Base-by-base conservation (phyloP, 2,888 invertebrate genomes). In the Pantelozetes paolii region DNA sequence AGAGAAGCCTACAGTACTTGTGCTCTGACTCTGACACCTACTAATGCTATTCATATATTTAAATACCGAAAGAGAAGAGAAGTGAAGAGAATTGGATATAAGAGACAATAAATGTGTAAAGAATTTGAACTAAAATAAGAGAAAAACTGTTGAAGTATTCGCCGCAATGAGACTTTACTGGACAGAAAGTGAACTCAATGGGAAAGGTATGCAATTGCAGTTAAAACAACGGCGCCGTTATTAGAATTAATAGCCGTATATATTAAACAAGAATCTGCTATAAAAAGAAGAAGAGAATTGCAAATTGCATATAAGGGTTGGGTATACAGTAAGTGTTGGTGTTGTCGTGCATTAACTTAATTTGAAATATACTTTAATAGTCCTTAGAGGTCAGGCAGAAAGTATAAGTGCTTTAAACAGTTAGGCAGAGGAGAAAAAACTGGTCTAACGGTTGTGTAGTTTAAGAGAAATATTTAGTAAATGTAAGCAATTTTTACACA, bases 321-420 rank as follows among this genome's bases (percentile, higher is more conserved):
- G n/a, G n/a, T n/a, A n/a, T n/a, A n/a, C n/a, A n/a, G n/a, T n/a
- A n/a, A n/a, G n/a, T n/a, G n/a, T 64, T 64, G 62, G 62, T 64
- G 62, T 64, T 64, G 62, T 69, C 42, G 26, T 69, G 45, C 69
- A 69, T 69, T 69, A 69, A 69, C 42, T 69, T 69, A 69, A 69
- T 69, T 69, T 69, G 45, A 69, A 64, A 64, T 64, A 64, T 64
- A 64, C 62, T 64, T 59, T 64, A 64, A 64, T 64, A 32, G 62
- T 40, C 62, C 48, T 64, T 36, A 36, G 62, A 64, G 62, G 62
- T 64, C 62, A 64, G 62, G 30, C 32, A 28, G 48, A 36, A 64
- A 64, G 23, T n/a, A n/a, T 32, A 28, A 59, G 59, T 30, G 28
- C 30, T 18, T 30, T 59, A 30, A 28, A 28, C 18, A 59, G 57